Evolutionary conservation across 1,140 invertebrate genomes (phyloP).

Genomic region (Belonocnema kinseyi): DNA sequence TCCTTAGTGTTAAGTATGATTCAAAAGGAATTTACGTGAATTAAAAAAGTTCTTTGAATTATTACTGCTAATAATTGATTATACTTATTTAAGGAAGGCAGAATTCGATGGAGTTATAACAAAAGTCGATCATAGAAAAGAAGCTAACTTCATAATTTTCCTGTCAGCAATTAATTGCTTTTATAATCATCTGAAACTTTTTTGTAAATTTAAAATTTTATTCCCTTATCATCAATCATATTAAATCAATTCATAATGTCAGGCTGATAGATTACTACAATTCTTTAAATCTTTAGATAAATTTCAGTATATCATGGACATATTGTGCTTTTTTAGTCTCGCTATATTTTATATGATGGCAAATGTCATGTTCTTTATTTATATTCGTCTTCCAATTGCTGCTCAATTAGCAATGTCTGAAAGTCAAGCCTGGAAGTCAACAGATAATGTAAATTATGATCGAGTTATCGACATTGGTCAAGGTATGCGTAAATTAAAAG

Average conservation of each 20-base stretch:
- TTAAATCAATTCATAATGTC: background rate
- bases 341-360: constrained; percentile 19
- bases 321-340: background rate
- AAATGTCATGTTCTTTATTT: constrained; percentile 18
- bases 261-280: background rate
- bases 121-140: background rate
- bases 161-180: background rate
- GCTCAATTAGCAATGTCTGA: background rate
- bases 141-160: constrained; percentile 7
- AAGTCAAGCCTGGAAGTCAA: background rate
- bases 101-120: background rate
- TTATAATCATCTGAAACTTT: too few relatives aligned
- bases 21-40: too few relatives aligned
- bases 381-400: background rate
- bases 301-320: background rate
- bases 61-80: background rate
- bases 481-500: background rate
- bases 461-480: constrained; percentile 1
- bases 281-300: background rate
- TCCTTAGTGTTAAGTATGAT: too few relatives aligned
- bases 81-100: background rate
- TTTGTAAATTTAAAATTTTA: too few relatives aligned
- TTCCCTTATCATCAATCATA: too few relatives aligned
- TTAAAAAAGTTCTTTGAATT: too few relatives aligned
- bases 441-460: background rate